Evolutionary conservation across 2,113 vertebrate species (phyloP).

Genomic region (Lophochroa leadbeateri): DNA sequence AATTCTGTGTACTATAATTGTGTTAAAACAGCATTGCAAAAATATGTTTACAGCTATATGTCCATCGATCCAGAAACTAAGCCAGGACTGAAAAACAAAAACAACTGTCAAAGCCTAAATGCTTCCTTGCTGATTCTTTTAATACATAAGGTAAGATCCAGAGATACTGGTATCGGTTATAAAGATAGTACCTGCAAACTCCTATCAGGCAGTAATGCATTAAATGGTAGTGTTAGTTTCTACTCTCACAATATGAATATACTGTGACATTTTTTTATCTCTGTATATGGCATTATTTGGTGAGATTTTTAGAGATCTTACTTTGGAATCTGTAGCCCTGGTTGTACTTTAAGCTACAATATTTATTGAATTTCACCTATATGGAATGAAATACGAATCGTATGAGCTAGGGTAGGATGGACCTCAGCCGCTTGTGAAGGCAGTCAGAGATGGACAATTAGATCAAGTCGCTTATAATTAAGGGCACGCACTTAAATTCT

Average conservation of each 20-base stretch:
- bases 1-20: background rate
- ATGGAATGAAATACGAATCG: background rate
- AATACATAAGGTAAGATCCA: background rate
- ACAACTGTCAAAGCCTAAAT: background rate
- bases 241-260: background rate
- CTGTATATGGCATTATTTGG: background rate
- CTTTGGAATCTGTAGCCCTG: background rate
- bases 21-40: background rate
- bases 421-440: background rate
- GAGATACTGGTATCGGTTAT: background rate
- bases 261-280: background rate
- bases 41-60: conserved; percentile 42
- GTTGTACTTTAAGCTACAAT: background rate
- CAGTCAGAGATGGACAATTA: background rate
- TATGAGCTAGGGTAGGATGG: background rate
- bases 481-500: background rate
- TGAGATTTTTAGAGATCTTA: background rate
- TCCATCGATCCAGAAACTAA: conserved; percentile 46
- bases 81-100: background rate
- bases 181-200: background rate
- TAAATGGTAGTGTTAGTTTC: background rate
- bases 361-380: background rate
- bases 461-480: background rate
- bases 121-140: background rate
- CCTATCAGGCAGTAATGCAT: background rate